Conservation (phyloP, 1,140 invertebrate species). For the Phenacoccus solenopsis region DNA sequence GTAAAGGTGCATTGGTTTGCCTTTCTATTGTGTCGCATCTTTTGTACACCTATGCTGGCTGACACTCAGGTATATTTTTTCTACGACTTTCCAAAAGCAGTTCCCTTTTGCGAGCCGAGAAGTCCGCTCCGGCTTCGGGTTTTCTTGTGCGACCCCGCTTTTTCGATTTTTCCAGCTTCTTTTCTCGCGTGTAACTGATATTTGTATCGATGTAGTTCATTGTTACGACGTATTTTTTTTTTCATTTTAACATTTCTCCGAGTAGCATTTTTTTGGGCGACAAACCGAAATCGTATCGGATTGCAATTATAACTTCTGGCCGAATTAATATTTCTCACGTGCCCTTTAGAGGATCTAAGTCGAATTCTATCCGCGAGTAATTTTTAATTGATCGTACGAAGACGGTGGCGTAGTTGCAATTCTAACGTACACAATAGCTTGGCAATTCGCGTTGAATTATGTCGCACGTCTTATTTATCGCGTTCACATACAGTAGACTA, state of each 20-base stretch:
- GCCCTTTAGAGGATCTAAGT: too few species aligned
- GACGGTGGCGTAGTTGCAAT: too few species aligned
- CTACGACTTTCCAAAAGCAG: not conserved
- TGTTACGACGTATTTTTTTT: too few species aligned
- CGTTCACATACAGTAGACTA: too few species aligned
- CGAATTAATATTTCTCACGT: not conserved
- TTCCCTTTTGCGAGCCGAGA: not conserved
- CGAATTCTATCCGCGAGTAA: too few species aligned
- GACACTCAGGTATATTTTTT: conserved; percentile 1
- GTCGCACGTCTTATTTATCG: too few species aligned
- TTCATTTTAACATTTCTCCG: too few species aligned
- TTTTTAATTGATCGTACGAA: too few species aligned
- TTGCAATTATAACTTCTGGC: not conserved
- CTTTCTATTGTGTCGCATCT: not conserved
- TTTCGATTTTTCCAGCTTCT: not conserved
- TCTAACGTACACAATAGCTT: too few species aligned
- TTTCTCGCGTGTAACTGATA: not conserved
- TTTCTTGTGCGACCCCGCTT: not conserved
- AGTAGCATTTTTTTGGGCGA: too few species aligned
- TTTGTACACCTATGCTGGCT: not conserved
- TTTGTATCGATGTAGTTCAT: not conserved
- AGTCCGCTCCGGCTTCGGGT: not conserved
- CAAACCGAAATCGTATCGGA: not conserved
- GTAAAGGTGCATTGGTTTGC: conserved; percentile 8
- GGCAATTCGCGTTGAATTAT: too few species aligned